These are phyloP conservation scores for Hesperophylax magnus DNA, from an alignment of 1,140 invertebrate genomes.

Conservation along the genomic window DNA sequence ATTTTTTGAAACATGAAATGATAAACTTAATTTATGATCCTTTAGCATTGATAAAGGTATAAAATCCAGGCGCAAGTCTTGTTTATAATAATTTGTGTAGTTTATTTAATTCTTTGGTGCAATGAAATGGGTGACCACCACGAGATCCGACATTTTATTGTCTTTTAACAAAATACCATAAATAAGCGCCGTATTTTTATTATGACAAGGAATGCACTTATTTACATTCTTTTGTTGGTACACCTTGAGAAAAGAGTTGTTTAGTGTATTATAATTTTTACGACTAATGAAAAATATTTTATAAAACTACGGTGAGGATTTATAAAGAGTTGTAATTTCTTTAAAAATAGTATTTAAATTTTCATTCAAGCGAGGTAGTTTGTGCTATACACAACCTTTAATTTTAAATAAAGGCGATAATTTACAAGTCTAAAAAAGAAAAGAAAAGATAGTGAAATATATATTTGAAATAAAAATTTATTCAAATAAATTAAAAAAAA, in stretches of 20 bases:
- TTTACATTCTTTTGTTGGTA: slow-evolving; percentile 8
- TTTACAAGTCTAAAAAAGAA: too few relatives aligned
- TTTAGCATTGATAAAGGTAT: background rate
- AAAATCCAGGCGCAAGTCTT: background rate
- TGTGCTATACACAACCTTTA: too few relatives aligned
- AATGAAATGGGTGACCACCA: slow-evolving; percentile 20
- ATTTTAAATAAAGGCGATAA: too few relatives aligned
- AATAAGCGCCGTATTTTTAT: slow-evolving; percentile 26
- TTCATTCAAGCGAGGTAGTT: too few relatives aligned
- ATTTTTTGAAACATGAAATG: background rate
- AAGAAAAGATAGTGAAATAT: too few relatives aligned
- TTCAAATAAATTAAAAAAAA: too few relatives aligned
- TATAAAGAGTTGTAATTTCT: too few relatives aligned
- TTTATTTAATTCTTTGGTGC: slow-evolving; percentile 18
- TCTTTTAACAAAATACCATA: slow-evolving; percentile 35
- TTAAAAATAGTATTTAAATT: too few relatives aligned
- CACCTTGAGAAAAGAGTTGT: background rate
- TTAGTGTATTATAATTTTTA: too few relatives aligned
- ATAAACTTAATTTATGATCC: slow-evolving; percentile 3
- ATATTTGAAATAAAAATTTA: too few relatives aligned
- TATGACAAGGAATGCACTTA: slow-evolving; percentile 26
- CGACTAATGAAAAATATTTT: too few relatives aligned
- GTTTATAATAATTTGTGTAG: slow-evolving; percentile 32
- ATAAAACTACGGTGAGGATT: too few relatives aligned
- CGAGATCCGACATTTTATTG: slow-evolving; percentile 27